phyloP scores from a whole-genome alignment of 2,888 invertebrate genomes.

The Drosophila maculinotata region DNA sequence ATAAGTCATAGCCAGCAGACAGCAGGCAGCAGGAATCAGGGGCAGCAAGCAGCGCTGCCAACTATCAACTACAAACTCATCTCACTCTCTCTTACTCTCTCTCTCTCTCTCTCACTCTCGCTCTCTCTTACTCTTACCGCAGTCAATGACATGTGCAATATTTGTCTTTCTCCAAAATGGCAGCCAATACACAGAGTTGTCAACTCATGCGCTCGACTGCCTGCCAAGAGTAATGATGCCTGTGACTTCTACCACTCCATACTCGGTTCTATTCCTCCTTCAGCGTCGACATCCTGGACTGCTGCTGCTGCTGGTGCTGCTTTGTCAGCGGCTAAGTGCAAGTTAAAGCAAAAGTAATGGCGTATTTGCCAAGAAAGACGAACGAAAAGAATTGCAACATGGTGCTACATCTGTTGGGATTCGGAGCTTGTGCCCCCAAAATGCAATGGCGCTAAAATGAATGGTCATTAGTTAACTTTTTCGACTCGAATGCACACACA shows the following conservation, averaged over 20 bases:
- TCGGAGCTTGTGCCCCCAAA: conserved; percentile 17
- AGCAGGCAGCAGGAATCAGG: conserved; percentile 35
- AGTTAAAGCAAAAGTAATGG: conserved; percentile 75
- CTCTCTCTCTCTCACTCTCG: neutral
- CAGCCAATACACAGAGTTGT: conserved; percentile 71
- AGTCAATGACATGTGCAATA: conserved; percentile 74
- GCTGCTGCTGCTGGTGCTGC: no score
- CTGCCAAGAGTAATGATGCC: conserved; percentile 75
- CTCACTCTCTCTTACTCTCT: conserved; percentile 19
- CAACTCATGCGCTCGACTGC: conserved; percentile 68
- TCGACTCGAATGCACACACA: conserved; percentile 11
- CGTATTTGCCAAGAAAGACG: conserved; percentile 29
- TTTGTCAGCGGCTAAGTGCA: conserved; percentile 75
- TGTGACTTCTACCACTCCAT: conserved; percentile 18
- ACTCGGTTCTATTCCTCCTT: neutral
- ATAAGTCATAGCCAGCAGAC: conserved; percentile 69
- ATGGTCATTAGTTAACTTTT: conserved; percentile 55
- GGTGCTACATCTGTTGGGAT: conserved; percentile 28
- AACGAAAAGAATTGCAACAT: neutral
- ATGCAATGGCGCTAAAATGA: conserved; percentile 37
- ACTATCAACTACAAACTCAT: conserved; percentile 36
- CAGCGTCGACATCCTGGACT: conserved; percentile 21
- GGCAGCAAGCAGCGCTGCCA: conserved; percentile 42
- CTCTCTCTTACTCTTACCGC: conserved; percentile 29
- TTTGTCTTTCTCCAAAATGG: conserved; percentile 68